Percentiles rank a stretch among this genome's conserved stretches.
These are phyloP conservation scores for Pseudomyrmex cubaensis DNA, from an alignment of 1,140 invertebrate genomes.

Conservation along the genomic window DNA sequence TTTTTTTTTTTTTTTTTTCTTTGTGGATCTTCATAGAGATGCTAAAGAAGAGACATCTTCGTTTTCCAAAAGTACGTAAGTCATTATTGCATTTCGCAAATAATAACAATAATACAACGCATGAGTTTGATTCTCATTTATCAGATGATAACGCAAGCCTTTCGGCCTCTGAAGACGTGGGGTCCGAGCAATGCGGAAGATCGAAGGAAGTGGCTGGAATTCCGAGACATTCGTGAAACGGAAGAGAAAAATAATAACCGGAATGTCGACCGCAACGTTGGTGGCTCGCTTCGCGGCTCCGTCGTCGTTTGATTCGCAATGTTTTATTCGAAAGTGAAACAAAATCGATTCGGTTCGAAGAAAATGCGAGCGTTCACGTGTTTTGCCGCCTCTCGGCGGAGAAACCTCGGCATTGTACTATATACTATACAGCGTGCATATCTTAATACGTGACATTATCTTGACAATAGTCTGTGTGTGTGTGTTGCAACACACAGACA, in stretches of 20 bases:
- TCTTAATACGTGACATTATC: not conserved
- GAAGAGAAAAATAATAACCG: conserved; percentile 6
- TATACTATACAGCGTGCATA: too few species aligned
- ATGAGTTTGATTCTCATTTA: conserved; percentile 39
- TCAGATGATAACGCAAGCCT: conserved; percentile 72
- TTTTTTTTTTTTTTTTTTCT: conserved; percentile 26
- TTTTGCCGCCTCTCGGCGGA: too few species aligned
- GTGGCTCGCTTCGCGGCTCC: not conserved
- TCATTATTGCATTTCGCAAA: not conserved
- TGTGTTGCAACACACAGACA: too few species aligned
- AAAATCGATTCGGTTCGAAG: not conserved
- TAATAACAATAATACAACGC: too few species aligned
- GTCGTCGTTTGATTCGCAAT: not conserved
- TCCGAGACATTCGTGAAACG: conserved; percentile 19
- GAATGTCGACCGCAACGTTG: not conserved
- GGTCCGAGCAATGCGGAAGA: conserved; percentile 70
- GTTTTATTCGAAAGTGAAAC: not conserved
- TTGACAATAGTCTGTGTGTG: too few species aligned
- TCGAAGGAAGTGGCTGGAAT: conserved; percentile 73
- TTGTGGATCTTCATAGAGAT: conserved; percentile 73
- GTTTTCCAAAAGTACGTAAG: conserved; percentile 28
- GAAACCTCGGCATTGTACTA: too few species aligned
- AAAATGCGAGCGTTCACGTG: not conserved
- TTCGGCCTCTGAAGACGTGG: conserved; percentile 71
- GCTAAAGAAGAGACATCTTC: conserved; percentile 50